These are phyloP conservation scores for Xylocopa sonorina DNA, from an alignment of 1,140 invertebrate genomes.

Conservation along the genomic window DNA sequence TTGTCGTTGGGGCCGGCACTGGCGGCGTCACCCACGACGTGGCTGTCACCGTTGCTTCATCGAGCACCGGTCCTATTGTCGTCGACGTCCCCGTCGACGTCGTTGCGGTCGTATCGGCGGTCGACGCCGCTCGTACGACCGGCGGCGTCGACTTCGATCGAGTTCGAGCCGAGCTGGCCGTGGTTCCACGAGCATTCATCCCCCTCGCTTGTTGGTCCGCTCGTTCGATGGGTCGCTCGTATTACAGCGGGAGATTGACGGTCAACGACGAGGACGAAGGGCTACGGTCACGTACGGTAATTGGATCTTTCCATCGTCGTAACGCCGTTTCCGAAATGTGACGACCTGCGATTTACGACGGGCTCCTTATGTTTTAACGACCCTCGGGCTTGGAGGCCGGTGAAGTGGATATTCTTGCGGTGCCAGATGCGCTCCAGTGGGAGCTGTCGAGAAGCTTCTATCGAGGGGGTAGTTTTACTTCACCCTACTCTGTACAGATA, in stretches of 20 bases:
- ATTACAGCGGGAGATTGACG: constrained; percentile 39
- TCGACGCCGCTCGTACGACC: constrained; percentile 16
- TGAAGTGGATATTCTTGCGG: too few species aligned
- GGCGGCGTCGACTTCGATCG: not conserved
- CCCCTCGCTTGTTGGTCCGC: constrained; percentile 18
- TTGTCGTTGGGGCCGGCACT: constrained; percentile 56
- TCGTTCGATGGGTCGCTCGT: constrained; percentile 36
- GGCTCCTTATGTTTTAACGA: constrained; percentile 52
- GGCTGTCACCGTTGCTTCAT: constrained; percentile 53
- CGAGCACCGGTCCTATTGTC: constrained; percentile 45
- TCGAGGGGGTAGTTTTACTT: too few species aligned
- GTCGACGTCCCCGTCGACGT: constrained; percentile 21
- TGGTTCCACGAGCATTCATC: not conserved
- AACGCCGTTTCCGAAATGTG: constrained; percentile 43
- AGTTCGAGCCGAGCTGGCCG: not conserved
- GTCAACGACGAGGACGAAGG: constrained; percentile 6
- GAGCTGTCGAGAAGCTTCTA: not conserved
- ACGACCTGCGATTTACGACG: constrained; percentile 57
- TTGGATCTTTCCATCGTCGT: constrained; percentile 47
- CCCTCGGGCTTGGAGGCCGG: constrained; percentile 11
- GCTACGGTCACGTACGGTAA: constrained; percentile 39
- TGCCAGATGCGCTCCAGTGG: constrained; percentile 7
- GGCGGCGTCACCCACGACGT: constrained; percentile 45
- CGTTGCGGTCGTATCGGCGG: constrained; percentile 36
- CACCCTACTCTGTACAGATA: too few species aligned